These are phyloP conservation scores for Phyllostomus hastatus DNA, from an alignment of 2,113 vertebrate species.

Conservation along the genomic window DNA sequence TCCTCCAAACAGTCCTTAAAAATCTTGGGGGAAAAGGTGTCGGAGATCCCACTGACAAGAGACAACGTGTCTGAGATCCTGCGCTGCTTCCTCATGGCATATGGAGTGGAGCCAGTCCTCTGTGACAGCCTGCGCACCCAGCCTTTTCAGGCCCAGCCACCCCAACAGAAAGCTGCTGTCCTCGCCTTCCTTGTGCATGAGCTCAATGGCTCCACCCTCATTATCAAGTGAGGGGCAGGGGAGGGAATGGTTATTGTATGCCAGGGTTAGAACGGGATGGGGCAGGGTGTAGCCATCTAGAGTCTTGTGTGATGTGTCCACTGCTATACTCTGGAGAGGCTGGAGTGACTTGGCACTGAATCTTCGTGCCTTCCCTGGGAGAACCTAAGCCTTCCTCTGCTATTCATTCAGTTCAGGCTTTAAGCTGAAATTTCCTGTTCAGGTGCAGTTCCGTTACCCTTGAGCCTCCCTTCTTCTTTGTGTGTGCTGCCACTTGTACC, in stretches of 20 bases:
- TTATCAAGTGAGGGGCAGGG: constrained; percentile 85
- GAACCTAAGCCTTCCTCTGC: neutral
- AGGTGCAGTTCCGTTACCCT: neutral
- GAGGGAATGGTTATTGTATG: neutral
- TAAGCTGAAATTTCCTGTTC: neutral
- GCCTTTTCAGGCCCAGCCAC: constrained; percentile 92
- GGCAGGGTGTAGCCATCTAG: neutral
- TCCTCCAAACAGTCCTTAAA: constrained; percentile 88
- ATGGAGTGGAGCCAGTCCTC: constrained; percentile 86
- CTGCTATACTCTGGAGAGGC: neutral
- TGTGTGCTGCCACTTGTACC: neutral
- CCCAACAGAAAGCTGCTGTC: constrained; percentile 90
- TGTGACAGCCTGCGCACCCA: constrained; percentile 91
- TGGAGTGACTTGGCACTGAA: neutral
- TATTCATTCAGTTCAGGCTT: neutral
- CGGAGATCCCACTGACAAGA: constrained; percentile 89
- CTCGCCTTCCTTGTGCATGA: constrained; percentile 94
- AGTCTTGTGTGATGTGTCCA: neutral
- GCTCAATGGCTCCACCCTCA: constrained; percentile 91
- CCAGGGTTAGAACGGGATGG: neutral
- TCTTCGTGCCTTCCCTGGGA: neutral
- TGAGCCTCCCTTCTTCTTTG: neutral
- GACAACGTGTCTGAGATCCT: constrained; percentile 93
- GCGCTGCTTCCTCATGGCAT: constrained; percentile 92
- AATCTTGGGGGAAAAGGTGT: constrained; percentile 95